These are phyloP conservation scores for Cremastinae sp. DNA, from an alignment of 2,888 invertebrate species.

Conservation along the genomic window DNA sequence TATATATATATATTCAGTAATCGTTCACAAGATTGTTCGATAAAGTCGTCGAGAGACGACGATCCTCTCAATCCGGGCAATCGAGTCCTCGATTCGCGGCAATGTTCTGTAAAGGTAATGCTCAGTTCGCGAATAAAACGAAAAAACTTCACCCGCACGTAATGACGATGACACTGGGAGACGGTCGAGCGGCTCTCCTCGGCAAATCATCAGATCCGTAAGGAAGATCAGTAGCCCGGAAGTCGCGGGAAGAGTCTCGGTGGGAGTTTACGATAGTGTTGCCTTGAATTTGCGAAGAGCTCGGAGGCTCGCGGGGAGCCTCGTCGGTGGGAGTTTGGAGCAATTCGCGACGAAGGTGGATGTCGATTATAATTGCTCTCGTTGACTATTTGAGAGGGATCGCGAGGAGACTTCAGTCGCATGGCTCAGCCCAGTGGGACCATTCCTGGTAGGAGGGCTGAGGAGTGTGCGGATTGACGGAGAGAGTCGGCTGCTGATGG, in stretches of 20 bases:
- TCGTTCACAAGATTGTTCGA: slow-evolving; percentile 2
- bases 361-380: background rate
- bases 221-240: slow-evolving; percentile 1
- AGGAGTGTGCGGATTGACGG: slow-evolving; percentile 65
- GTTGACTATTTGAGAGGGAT: background rate
- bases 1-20: slow-evolving; percentile 13
- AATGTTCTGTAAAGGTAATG: background rate
- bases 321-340: too few species aligned
- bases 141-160: slow-evolving; percentile 1
- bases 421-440: slow-evolving; percentile 71
- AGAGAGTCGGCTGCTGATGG: slow-evolving; percentile 65
- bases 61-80: background rate
- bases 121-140: too few species aligned
- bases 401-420: slow-evolving; percentile 71
- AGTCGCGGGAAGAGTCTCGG: slow-evolving; percentile 33
- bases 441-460: slow-evolving; percentile 65
- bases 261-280: background rate
- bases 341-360: background rate
- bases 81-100: slow-evolving; percentile 5
- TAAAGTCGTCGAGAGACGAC: slow-evolving; percentile 14
- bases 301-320: too few species aligned
- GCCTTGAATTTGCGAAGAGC: background rate
- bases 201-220: background rate
- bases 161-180: too few species aligned
- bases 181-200: background rate